Evolutionary conservation across 1,140 invertebrate species (phyloP).

Genomic region (Agrilus planipennis): DNA sequence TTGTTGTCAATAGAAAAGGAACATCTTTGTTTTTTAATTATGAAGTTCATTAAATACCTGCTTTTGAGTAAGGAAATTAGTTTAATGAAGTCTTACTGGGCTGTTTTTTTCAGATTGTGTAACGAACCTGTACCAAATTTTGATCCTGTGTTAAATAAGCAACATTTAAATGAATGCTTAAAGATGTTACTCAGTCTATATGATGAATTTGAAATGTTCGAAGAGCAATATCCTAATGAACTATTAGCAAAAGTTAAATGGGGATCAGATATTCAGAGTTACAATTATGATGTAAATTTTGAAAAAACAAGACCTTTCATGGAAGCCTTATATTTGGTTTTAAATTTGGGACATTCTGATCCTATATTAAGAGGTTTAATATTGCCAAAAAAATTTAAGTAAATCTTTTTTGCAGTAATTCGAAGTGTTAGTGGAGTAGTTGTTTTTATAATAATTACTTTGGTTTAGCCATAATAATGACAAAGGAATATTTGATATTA

Average conservation of each 20-base stretch:
- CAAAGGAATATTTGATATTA: too few species aligned
- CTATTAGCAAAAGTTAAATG: conserved; percentile 21
- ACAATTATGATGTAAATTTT: conserved; percentile 11
- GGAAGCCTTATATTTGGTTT: conserved; percentile 46
- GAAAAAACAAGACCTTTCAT: conserved; percentile 29
- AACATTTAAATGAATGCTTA: conserved; percentile 47
- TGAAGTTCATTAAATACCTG: too few species aligned
- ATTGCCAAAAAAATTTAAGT: conserved; percentile 30
- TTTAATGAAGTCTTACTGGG: conserved; percentile 10
- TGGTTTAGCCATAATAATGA: too few species aligned
- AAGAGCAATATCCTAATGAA: conserved; percentile 7
- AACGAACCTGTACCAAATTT: conserved; percentile 37
- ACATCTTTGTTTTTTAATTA: too few species aligned
- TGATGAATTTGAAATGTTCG: conserved; percentile 33
- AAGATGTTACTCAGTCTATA: conserved; percentile 44
- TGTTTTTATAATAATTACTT: too few species aligned
- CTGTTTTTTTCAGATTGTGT: conserved; percentile 37
- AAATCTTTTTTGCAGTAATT: conserved; percentile 10
- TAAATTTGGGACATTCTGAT: conserved; percentile 42
- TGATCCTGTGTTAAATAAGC: conserved; percentile 44
- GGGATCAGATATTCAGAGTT: not conserved
- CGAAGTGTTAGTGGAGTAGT: too few species aligned
- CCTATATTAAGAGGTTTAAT: conserved; percentile 38
- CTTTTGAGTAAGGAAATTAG: conserved; percentile 6
- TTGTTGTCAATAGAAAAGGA: too few species aligned